Evolutionary conservation across 2,113 vertebrate species (phyloP), one percentile per base, ranked within the genome.

Genomic region (Gavialis gangeticus): DNA sequence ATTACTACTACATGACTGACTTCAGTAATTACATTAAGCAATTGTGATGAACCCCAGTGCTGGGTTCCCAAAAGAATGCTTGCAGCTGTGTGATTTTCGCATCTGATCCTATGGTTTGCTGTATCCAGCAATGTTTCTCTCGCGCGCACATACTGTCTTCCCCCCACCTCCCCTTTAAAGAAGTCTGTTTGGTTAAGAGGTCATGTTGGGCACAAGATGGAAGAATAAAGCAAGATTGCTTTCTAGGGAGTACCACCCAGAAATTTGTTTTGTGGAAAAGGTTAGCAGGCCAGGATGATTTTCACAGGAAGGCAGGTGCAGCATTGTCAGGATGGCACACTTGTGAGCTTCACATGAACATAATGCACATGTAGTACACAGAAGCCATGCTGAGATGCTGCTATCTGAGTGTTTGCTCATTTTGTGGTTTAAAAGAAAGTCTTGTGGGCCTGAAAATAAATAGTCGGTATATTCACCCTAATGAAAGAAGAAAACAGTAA

Each of bases 21-120:
- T 98, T 98, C 97, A 98, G 99, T 99, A 99, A 98, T 98, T 98
- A 98, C 98, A 98, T 99, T 99, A 99, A 98, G 97, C 98, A 98
- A 97, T 98, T 98, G 98, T 99, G 98, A 97, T 97, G 97, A 97
- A 96, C 98, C 98, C 98, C 97, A 97, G 97, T 97, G 98, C 98
- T 98, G 98, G 98, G 98, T 99, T 99, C 99, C 99, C 99, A 98
- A 98, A 99, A 99, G 99, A 99, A 99, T 98, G 98, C 97, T 98
- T 98, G 98, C 99, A 99, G 98, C 99, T 99, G 99, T 97, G 98
- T 97, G 94, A 95, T 95, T 97, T 98, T 98, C 96, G 8, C 97
- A 98, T 98, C 97, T 98, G 97, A 98, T 98, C 96, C 97, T 96
- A 90, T 91, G 85, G 89, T 97, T 98, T 97, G 94, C 91, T 94